phyloP scores from a whole-genome alignment of 2,797 vertebrate genomes.

The Dromococcyx pavoninus region DNA sequence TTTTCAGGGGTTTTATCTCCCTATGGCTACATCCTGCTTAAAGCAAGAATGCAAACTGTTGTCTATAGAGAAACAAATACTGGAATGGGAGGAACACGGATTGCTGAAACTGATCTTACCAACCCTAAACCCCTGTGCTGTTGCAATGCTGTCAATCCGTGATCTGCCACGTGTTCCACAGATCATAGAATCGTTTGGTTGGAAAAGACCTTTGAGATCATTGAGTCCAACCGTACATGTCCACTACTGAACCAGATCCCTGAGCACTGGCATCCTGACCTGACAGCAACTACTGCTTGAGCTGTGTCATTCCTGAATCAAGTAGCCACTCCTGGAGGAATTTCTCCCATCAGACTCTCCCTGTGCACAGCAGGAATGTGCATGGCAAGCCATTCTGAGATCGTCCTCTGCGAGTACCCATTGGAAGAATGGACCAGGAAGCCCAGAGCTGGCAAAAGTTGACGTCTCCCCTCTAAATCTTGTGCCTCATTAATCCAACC shows the following conservation, averaged over 20 bases:
- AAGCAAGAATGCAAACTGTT: not conserved
- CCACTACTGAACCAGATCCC: too few relatives aligned
- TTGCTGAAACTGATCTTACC: not conserved
- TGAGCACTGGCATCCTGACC: not conserved
- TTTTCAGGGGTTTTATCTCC: not conserved
- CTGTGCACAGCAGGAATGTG: not conserved
- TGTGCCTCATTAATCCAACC: not conserved
- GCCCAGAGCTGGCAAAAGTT: not conserved
- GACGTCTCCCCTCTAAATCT: not conserved
- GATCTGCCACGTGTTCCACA: not conserved
- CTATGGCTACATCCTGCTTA: not conserved
- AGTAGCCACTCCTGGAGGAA: not conserved
- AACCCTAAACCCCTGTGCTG: not conserved
- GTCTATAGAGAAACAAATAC: not conserved
- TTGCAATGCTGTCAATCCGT: not conserved
- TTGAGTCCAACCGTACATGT: too few relatives aligned
- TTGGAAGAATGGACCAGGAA: not conserved
- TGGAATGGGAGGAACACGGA: not conserved
- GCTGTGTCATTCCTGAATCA: not conserved
- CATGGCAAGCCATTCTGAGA: not conserved
- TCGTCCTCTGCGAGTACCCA: not conserved
- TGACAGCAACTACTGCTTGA: not conserved
- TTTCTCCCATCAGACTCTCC: fast-evolving
- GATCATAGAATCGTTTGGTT: not conserved
- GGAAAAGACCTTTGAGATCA: too few relatives aligned